Percentiles rank a stretch among this genome's conserved stretches.
Evolutionary conservation across 1,140 invertebrate genomes (phyloP).

Genomic region (Camponotus floridanus): DNA sequence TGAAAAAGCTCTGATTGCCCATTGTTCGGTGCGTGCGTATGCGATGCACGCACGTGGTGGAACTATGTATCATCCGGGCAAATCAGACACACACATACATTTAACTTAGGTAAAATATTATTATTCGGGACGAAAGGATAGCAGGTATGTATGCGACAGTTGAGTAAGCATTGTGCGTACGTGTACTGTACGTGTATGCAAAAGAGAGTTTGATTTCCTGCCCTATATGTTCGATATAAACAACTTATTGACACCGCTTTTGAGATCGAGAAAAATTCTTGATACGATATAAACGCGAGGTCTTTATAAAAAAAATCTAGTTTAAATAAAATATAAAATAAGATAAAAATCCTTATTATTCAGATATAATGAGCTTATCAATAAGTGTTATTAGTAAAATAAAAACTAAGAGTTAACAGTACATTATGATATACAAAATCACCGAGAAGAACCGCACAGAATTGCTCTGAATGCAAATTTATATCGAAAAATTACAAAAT

Average conservation of each 20-base stretch:
- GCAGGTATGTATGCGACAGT: slow-evolving; percentile 42
- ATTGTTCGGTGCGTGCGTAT: slow-evolving; percentile 41
- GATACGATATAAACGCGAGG: not conserved
- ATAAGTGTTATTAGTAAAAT: too few species aligned
- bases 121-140: slow-evolving; percentile 41
- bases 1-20: slow-evolving; percentile 55
- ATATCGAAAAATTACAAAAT: too few species aligned
- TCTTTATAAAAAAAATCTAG: not conserved
- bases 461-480: not conserved
- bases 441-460: too few species aligned
- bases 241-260: not conserved
- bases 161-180: slow-evolving; percentile 25
- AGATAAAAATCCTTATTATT: too few species aligned
- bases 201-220: slow-evolving; percentile 38
- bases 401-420: too few species aligned
- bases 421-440: too few species aligned
- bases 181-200: not conserved
- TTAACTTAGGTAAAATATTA: slow-evolving; percentile 51
- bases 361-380: too few species aligned
- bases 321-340: not conserved
- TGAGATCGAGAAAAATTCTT: not conserved
- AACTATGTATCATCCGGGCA: slow-evolving; percentile 15
- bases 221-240: not conserved
- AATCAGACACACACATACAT: not conserved
- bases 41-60: not conserved